These are phyloP conservation scores for Beaufortia kweichowensis DNA, from an alignment of 2,113 vertebrate genomes.

Conservation along the genomic window DNA sequence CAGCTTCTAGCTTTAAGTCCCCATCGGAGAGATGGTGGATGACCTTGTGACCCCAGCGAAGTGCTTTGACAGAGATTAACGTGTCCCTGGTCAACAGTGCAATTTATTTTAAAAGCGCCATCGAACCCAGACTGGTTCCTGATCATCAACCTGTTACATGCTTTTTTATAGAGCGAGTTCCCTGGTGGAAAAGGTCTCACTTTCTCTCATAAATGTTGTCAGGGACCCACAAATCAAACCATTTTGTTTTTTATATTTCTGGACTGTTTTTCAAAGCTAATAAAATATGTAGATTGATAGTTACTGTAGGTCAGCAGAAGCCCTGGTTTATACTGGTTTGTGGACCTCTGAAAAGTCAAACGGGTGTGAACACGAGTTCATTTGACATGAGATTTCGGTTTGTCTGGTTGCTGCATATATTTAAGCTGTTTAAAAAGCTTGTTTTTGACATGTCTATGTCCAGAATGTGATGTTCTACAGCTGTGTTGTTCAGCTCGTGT, in stretches of 20 bases:
- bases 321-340: too few relatives aligned
- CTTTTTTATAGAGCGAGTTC: constrained; percentile 38
- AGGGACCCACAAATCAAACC: too few relatives aligned
- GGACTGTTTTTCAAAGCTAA: not conserved
- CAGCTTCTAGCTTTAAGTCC: constrained; percentile 57
- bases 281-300: not conserved
- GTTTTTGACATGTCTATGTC: not conserved
- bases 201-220: constrained; percentile 21
- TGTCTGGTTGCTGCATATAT: not conserved
- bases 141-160: constrained; percentile 45
- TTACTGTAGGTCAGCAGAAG: too few relatives aligned
- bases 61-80: constrained; percentile 38
- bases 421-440: not conserved
- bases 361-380: too few relatives aligned
- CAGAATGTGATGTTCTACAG: constrained; percentile 4
- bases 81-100: constrained; percentile 32
- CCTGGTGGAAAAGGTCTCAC: constrained; percentile 30
- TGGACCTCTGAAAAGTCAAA: too few relatives aligned
- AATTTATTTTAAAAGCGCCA: constrained; percentile 49
- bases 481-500: constrained; percentile 10
- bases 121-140: constrained; percentile 31
- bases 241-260: too few relatives aligned
- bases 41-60: constrained; percentile 52
- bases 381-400: too few relatives aligned
- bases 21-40: constrained; percentile 59